Evolutionary conservation across 1,140 invertebrate species (phyloP), one percentile per base, ranked within the genome.

Genomic region (Hyles euphorbiae): DNA sequence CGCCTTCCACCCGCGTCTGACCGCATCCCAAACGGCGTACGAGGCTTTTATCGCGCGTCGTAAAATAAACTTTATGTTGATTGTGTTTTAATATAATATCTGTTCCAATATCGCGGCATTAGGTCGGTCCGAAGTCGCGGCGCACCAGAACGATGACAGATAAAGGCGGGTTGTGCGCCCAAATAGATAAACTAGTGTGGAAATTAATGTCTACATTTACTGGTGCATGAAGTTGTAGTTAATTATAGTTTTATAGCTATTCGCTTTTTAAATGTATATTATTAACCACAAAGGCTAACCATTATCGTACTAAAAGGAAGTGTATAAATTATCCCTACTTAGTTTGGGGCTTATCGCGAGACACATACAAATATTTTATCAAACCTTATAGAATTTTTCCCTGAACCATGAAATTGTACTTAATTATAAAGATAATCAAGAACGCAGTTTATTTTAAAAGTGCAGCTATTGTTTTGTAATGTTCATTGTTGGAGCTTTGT

Each of bases 161-260:
- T 88, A 88, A 88, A 88, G 80, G 81, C 82, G 81, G 81, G 76
- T 73, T 84, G 83, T 80, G 81, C 76, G 74, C 85, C 85, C 85
- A 88, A 88, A 87, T 86, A 87, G 86, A 87, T 87, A 88, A 87
- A 86, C 72, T 88, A 84, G 86, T 84, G 86, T 88, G 80, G 82
- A 88, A 87, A 88, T 87, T 86, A 88, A 88, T 88, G 86, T 87
- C 86, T 87, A 82, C 80, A 86, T 88, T 88, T 83, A 88, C 86
- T 86, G 82, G 82, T 87, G 86, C 86, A 88, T 88, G 83, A 88
- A 85, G 82, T 79, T 68, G 79, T 83, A 81, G 76, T 86, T 87
- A 87, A 87, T 88, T 86, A 86, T 87, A 87, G 76, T 76, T 81
- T 85, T 83, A 83, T 84, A 81, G 78, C 68, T 83, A 79, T 83